Conservation (phyloP, 1,140 invertebrate species). For the Aricia agestis region DNA sequence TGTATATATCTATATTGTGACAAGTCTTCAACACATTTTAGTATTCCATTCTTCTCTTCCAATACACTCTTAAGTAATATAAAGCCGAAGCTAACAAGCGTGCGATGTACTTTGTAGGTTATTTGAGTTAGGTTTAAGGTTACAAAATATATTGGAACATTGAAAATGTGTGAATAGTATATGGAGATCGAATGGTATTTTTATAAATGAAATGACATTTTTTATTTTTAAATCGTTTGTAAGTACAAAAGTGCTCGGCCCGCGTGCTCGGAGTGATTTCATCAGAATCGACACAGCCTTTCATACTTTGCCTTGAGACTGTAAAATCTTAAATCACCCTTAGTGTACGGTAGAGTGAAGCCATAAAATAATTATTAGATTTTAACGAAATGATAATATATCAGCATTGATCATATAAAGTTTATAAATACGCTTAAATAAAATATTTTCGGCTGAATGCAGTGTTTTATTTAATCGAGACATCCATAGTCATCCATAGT, state of each 20-base stretch:
- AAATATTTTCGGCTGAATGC: slow-evolving; percentile 75
- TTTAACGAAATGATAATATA: slow-evolving; percentile 73
- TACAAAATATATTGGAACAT: slow-evolving; percentile 32
- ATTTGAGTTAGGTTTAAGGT: slow-evolving; percentile 41
- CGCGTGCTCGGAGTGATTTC: slow-evolving; percentile 37
- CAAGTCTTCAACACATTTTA: too few relatives aligned
- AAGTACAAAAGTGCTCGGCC: slow-evolving; percentile 37
- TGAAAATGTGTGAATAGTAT: slow-evolving; percentile 28
- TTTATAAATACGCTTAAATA: slow-evolving; percentile 77
- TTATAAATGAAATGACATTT: slow-evolving; percentile 53
- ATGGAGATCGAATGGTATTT: slow-evolving; percentile 44
- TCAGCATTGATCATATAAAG: slow-evolving; percentile 73
- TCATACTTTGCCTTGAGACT: slow-evolving; percentile 38
- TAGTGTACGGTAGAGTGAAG: slow-evolving; percentile 56
- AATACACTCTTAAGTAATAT: not conserved
- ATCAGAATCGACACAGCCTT: slow-evolving; percentile 48
- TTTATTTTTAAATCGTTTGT: slow-evolving; percentile 50
- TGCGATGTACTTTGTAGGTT: slow-evolving; percentile 43
- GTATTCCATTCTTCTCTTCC: not conserved
- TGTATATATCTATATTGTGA: too few relatives aligned
- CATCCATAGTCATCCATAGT: too few relatives aligned
- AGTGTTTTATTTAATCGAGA: slow-evolving; percentile 57
- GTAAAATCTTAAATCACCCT: slow-evolving; percentile 41
- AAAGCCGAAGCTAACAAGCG: slow-evolving; percentile 3
- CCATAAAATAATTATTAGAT: slow-evolving; percentile 70